These are phyloP conservation scores for Characodon lateralis DNA, from an alignment of 2,797 vertebrate species.

Conservation along the genomic window DNA sequence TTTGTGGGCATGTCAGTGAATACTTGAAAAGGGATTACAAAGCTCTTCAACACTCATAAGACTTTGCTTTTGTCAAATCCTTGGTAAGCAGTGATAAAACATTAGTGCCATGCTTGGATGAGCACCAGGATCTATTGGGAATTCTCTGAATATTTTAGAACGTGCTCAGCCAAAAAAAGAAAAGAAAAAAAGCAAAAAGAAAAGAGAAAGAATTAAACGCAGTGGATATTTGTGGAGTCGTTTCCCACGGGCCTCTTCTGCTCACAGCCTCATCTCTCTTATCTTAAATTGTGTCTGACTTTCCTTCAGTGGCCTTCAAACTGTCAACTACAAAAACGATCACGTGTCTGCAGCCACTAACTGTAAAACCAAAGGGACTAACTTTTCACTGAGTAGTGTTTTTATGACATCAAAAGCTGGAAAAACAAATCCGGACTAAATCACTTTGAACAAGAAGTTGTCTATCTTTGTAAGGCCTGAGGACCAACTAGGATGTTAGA, in stretches of 20 bases:
- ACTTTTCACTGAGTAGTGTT: constrained; percentile 34
- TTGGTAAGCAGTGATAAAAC: constrained; percentile 71
- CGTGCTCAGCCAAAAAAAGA: constrained; percentile 20
- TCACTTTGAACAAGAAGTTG: constrained; percentile 38
- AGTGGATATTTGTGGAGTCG: constrained; percentile 72
- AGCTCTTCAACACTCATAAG: constrained; percentile 74
- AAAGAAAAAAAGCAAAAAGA: not conserved
- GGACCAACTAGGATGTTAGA: constrained; percentile 17
- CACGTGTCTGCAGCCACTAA: constrained; percentile 55
- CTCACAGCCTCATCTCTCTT: constrained; percentile 67
- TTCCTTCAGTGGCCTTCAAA: constrained; percentile 69
- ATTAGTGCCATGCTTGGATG: constrained; percentile 68
- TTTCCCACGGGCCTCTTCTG: constrained; percentile 74
- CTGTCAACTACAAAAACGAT: constrained; percentile 65
- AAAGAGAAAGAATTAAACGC: constrained; percentile 57
- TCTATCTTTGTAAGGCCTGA: constrained; percentile 22
- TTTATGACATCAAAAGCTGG: constrained; percentile 17
- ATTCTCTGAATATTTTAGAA: constrained; percentile 73
- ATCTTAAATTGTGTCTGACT: constrained; percentile 75
- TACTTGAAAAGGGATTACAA: constrained; percentile 71
- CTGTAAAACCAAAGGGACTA: constrained; percentile 39
- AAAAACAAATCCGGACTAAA: constrained; percentile 1
- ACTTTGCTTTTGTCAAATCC: constrained; percentile 74
- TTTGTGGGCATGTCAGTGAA: constrained; percentile 66
- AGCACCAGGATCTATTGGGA: constrained; percentile 66